These are phyloP conservation scores for Yasuhikotakia modesta DNA, from an alignment of 2,797 vertebrate species.

Conservation along the genomic window DNA sequence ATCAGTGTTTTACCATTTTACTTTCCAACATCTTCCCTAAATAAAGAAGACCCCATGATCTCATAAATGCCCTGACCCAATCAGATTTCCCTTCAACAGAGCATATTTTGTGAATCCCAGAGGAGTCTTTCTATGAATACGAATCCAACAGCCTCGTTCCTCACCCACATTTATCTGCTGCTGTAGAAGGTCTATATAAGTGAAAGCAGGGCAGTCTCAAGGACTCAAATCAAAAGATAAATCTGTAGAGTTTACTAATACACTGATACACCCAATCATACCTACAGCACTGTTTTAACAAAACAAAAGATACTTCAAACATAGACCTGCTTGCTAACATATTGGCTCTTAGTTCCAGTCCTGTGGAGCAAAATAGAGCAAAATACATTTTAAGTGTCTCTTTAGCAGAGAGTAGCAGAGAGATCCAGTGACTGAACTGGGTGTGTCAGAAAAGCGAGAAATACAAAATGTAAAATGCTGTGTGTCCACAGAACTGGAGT, in stretches of 20 bases:
- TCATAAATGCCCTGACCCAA: conserved; percentile 5
- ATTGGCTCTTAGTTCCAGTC: too few relatives aligned
- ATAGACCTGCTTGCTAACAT: too few relatives aligned
- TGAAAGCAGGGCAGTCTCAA: conserved; percentile 19
- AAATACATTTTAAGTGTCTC: too few relatives aligned
- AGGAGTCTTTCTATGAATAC: conserved; percentile 27
- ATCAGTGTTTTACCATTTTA: not conserved
- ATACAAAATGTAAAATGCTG: not conserved
- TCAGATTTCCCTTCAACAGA: not conserved
- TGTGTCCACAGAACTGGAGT: not conserved
- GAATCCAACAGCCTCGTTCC: conserved; percentile 4
- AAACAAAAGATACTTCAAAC: not conserved
- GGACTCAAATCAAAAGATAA: conserved; percentile 37
- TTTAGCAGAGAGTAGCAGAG: too few relatives aligned
- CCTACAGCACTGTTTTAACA: conserved; percentile 6
- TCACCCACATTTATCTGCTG: conserved; percentile 21
- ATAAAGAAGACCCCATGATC: conserved; percentile 17
- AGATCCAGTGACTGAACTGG: not conserved
- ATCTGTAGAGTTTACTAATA: not conserved
- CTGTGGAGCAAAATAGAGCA: too few relatives aligned
- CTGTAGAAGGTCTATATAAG: conserved; percentile 17
- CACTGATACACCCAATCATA: conserved; percentile 16
- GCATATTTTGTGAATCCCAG: not conserved
- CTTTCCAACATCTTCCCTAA: not conserved
- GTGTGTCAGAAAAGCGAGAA: not conserved